Evolutionary conservation across 2,797 vertebrate genomes (phyloP).

Genomic region (Petrocephalus schoutedeni): DNA sequence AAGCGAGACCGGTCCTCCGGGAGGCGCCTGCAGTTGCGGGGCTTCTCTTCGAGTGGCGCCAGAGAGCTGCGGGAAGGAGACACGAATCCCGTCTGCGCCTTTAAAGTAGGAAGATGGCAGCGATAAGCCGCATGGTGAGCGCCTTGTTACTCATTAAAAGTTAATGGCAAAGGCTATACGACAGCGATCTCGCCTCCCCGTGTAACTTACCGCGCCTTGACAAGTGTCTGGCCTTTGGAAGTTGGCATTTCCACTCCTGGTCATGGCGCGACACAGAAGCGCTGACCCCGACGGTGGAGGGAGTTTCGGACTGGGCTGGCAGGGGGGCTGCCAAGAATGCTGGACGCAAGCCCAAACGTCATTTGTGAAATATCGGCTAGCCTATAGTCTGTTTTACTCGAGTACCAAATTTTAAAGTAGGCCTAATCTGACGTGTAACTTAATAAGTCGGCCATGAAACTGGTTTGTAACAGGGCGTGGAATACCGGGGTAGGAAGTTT

Average conservation of each 20-base stretch:
- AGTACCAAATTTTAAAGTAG: neutral
- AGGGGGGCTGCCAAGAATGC: neutral
- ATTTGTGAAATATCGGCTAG: neutral
- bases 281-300: neutral
- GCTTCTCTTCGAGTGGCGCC: constrained; percentile 86
- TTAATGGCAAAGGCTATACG: constrained; percentile 26
- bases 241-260: constrained; percentile 15
- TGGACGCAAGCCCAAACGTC: neutral
- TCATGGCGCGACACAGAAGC: constrained; percentile 19
- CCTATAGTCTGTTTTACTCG: neutral
- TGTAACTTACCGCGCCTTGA: constrained; percentile 12
- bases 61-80: constrained; percentile 70
- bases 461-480: neutral
- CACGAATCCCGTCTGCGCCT: constrained; percentile 34
- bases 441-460: neutral
- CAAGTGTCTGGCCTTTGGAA: constrained; percentile 16
- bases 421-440: neutral
- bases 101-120: constrained; percentile 19
- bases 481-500: neutral
- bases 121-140: constrained; percentile 16
- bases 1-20: constrained; percentile 41
- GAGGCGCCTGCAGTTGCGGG: constrained; percentile 60
- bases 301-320: neutral
- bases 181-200: constrained; percentile 16
- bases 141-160: constrained; percentile 32